Base-by-base conservation (phyloP, 2,797 vertebrate species). In the Toxotes lorentzi region DNA sequence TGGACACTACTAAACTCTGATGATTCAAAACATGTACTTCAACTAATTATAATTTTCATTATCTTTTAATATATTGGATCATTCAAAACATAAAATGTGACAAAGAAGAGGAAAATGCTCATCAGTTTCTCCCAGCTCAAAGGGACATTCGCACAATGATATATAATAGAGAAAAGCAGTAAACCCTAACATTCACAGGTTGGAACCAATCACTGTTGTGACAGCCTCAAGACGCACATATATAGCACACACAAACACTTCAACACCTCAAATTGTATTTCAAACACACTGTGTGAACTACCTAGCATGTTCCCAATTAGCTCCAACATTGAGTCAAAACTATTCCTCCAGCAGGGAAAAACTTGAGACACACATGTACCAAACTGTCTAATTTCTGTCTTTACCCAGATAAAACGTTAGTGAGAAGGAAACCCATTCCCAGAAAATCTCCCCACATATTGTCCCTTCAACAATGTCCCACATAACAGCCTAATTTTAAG, bases 361-460 rank as follows among this genome's bases (percentile, higher is more conserved):
- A 65, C 17, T 51, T 7, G 7, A 61, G 21, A 78, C 21, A 24
- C 14, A 58, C 32, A 48, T 11, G 14, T 47, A 64, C n/a, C 48
- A 60, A 73, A 68, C 1, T 4, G 54, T 13, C 51, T 58, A 2
- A 41, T 54, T 21, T 57, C n/a, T 38, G 24, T 54, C 16, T 47
- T 47, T 9, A 69, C 40, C 58, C 14, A 27, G 27, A 24, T 21
- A 63, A 75, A 38, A 38, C 16, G 1, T 19, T 3, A 21, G 21
- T 62, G 14, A 41, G 19, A 60, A 62, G 5, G 4, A 76, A 74
- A 70, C 4, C 23, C 30, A 45, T 66, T 67, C 66, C 62, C 63
- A 68, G 23, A 83, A 71, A 63, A 61, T 14, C 45, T 61, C 40
- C 38, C 34, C 0, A 2, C 23, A 60, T 45, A 66, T 74, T 82